phyloP scores from a whole-genome alignment of 2,113 vertebrate species.

The Rhinichthys klamathensis region DNA sequence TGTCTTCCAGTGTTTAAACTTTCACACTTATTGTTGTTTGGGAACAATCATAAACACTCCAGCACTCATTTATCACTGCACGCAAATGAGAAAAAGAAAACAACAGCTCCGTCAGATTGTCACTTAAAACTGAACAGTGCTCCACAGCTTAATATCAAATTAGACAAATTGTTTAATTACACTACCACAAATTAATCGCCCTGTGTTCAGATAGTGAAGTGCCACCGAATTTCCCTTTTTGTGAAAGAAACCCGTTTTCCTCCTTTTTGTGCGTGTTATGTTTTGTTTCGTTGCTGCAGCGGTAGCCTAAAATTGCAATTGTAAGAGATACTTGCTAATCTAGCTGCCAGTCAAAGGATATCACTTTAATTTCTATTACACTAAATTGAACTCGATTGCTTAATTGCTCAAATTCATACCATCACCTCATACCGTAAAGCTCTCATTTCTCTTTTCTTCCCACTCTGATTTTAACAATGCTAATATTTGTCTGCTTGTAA shows the following conservation, averaged over 20 bases:
- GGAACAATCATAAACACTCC: conserved; percentile 73
- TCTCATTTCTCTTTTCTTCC: background rate
- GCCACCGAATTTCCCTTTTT: conserved; percentile 71
- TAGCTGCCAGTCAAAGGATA: conserved; percentile 5
- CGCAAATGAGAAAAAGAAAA: conserved; percentile 75
- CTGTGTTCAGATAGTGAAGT: conserved; percentile 79
- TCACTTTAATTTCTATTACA: background rate
- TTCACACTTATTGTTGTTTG: conserved; percentile 65
- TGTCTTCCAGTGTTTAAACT: conserved; percentile 55
- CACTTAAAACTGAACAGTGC: conserved; percentile 79
- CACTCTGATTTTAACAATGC: conserved; percentile 16
- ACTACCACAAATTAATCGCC: conserved; percentile 79
- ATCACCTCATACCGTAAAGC: background rate
- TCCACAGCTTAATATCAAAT: conserved; percentile 82
- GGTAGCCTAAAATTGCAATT: background rate
- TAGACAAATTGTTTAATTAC: conserved; percentile 84
- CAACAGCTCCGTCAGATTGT: conserved; percentile 78
- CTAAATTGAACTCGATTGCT: conserved; percentile 22
- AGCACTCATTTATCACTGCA: conserved; percentile 72
- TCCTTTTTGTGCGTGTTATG: conserved; percentile 64
- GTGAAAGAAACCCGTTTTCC: conserved; percentile 73
- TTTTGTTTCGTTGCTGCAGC: conserved; percentile 59
- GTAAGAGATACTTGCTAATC: conserved; percentile 16
- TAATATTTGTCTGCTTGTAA: conserved; percentile 45
- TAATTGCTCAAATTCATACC: background rate